Percentiles rank a stretch among this genome's conserved stretches.
Evolutionary conservation across 35 echinoderm and acorn worm genomes (phyloP).

Genomic region (Eucidaris tribuloides): DNA sequence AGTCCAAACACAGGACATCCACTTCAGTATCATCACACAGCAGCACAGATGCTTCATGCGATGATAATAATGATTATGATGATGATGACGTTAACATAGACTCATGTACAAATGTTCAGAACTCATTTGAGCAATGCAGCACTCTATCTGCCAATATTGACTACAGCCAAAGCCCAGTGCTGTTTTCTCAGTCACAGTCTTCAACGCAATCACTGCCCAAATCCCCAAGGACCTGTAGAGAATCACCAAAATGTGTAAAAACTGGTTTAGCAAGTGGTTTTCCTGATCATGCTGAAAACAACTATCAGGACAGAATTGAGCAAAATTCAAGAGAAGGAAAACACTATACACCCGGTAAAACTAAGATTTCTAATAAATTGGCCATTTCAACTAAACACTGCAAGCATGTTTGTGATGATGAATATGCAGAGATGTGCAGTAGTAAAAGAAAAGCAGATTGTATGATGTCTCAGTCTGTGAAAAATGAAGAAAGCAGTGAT

Average conservation of each 20-base stretch:
- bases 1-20: no score
- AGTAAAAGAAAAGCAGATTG: no score
- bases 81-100: neutral
- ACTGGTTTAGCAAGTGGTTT: neutral
- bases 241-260: neutral
- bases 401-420: no score
- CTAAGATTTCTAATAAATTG: no score
- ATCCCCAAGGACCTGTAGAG: neutral
- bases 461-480: no score
- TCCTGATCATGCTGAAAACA: neutral
- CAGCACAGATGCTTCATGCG: no score
- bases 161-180: neutral
- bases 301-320: neutral
- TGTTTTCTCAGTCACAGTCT: neutral
- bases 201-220: neutral
- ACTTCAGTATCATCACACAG: no score
- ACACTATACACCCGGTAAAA: neutral
- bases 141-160: neutral
- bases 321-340: neutral
- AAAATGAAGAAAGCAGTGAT: no score
- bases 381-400: no score
- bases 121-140: neutral
- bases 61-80: neutral
- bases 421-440: no score
- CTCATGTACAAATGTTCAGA: neutral